Base-by-base conservation (phyloP, 2,797 vertebrate species). In the Antrozous pallidus region DNA sequence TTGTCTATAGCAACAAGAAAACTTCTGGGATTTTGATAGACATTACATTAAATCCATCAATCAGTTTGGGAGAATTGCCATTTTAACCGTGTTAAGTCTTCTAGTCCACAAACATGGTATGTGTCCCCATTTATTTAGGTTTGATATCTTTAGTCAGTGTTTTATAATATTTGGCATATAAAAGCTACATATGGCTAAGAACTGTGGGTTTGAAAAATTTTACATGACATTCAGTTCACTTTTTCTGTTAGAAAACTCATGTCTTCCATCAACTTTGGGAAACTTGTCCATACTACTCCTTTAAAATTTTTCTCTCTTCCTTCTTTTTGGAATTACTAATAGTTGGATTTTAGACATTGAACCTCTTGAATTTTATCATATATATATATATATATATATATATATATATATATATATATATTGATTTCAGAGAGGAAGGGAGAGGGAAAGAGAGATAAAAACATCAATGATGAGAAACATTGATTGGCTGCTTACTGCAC, bases 121-220 rank as follows among this genome's bases (percentile, higher is more conserved):
- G 22, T 51, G n/a, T 73, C 63, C 85, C 61, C 33, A 87, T 90
- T 65, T 88, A 77, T 67, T 80, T 88, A 85, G 17, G 26, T 56
- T 51, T 80, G 31, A 73, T 63, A 93, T 87, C n/a, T 65, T 83
- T 80, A 14, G 36, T 54, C 42, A 83, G 24, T 49, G 26, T 88
- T 88, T 91, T 80, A 26, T 93, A 81, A 28, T 38, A 92, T 86
- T 95, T 31, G n/a, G 24, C 33, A 73, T 77, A 84, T 47, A 87
- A 85, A 88, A 31, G 36, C 18, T 81, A 26, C 4, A 61, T 26
- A 73, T 78, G 40, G 40, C 24, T 84, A 40, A 38, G 20, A 80
- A 84, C 78, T 36, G 18, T 70, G 24, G 13, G 14, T 80, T 90
- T 92, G 56, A 92, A 88, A 86, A 87, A 80, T 83, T 90, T 54